Evolutionary conservation across 2,113 vertebrate species (phyloP).

Genomic region (Tylochromis polylepis): DNA sequence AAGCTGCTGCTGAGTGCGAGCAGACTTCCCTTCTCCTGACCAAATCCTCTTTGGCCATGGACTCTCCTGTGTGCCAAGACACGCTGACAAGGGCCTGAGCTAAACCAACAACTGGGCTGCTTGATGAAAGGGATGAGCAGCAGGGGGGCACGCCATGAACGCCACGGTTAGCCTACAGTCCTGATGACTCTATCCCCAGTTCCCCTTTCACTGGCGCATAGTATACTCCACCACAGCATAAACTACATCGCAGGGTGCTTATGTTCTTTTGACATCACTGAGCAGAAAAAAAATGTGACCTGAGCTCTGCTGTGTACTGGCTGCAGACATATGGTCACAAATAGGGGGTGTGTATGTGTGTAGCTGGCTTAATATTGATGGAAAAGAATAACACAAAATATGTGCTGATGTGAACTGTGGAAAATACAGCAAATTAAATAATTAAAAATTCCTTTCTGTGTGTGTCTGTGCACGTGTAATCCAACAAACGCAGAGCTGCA

Average conservation of each 20-base stretch:
- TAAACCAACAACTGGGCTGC: conserved; percentile 70
- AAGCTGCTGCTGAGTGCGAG: conserved; percentile 34
- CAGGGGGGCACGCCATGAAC: conserved; percentile 45
- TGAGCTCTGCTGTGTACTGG: background rate
- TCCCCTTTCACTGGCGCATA: conserved; percentile 43
- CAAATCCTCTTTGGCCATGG: conserved; percentile 60
- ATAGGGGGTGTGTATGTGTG: background rate
- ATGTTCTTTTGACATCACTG: conserved; percentile 14
- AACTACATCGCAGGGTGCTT: conserved; percentile 22
- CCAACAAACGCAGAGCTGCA: background rate
- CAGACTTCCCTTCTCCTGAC: conserved; percentile 44
- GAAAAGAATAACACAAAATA: conserved; percentile 1
- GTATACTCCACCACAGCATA: conserved; percentile 7
- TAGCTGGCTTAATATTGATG: background rate
- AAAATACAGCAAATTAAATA: conserved; percentile 7
- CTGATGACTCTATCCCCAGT: conserved; percentile 65
- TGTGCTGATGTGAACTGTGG: background rate
- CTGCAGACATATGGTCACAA: background rate
- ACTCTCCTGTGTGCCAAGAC: conserved; percentile 48
- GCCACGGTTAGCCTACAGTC: conserved; percentile 39
- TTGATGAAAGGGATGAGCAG: conserved; percentile 66
- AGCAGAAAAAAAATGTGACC: conserved; percentile 11
- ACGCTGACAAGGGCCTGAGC: conserved; percentile 66
- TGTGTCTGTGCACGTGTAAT: background rate
- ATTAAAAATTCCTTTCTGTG: background rate